phyloP scores from a whole-genome alignment of 2,888 invertebrate species.

The Thymelicus sylvestris region DNA sequence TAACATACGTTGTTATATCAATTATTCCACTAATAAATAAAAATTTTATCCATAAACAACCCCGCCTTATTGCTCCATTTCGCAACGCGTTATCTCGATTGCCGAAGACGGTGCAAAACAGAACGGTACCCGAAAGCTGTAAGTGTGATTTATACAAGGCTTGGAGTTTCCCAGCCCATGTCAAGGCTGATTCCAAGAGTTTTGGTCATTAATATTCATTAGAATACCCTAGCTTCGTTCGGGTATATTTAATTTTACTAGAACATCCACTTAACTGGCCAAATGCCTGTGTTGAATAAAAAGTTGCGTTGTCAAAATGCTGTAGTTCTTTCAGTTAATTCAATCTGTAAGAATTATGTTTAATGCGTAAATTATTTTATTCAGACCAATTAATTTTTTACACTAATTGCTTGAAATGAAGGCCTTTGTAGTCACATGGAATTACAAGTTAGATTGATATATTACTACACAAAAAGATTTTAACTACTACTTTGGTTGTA shows the following conservation, averaged over 20 bases:
- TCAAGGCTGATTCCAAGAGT: conserved; percentile 71
- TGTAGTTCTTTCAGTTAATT: conserved; percentile 1
- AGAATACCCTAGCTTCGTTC: conserved; percentile 64
- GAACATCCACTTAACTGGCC: conserved; percentile 42
- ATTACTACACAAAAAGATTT: too few species aligned
- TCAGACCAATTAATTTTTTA: too few species aligned
- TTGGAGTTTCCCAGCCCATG: conserved; percentile 66
- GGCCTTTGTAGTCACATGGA: too few species aligned
- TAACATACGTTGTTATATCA: too few species aligned
- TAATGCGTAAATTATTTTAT: too few species aligned
- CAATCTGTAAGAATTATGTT: background rate
- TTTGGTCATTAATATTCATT: conserved; percentile 78
- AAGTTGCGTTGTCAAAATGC: conserved; percentile 29
- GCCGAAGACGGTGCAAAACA: conserved; percentile 55
- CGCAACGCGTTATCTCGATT: conserved; percentile 46
- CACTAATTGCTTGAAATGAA: too few species aligned
- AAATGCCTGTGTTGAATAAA: conserved; percentile 29
- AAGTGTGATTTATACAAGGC: conserved; percentile 74
- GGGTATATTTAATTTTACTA: conserved; percentile 72
- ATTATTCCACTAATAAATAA: too few species aligned
- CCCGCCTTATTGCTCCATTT: background rate
- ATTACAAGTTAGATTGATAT: too few species aligned
- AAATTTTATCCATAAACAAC: too few species aligned
- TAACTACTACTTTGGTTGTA: too few species aligned
- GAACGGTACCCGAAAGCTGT: conserved; percentile 53